Evolutionary conservation across 2,113 vertebrate species (phyloP).

Genomic region (Halcyon malimbica): DNA sequence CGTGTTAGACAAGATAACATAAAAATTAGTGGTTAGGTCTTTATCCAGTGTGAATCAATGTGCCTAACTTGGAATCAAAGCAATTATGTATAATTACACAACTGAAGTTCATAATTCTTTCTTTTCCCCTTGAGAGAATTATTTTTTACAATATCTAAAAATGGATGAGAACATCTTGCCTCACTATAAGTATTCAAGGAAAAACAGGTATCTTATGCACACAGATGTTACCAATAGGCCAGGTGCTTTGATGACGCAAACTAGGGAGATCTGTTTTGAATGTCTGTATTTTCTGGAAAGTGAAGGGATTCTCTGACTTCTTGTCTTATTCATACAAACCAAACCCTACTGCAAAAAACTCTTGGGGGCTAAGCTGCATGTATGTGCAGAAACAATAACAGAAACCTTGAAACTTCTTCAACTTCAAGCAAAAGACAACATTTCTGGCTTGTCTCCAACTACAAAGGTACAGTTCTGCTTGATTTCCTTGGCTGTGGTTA

Average conservation of each 20-base stretch:
- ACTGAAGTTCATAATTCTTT: background rate
- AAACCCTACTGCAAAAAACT: background rate
- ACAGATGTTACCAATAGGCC: background rate
- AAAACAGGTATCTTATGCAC: background rate
- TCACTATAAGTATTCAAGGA: background rate
- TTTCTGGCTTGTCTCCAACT: background rate
- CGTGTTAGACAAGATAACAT: background rate
- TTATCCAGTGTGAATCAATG: background rate
- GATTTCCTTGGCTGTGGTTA: background rate
- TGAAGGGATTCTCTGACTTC: background rate
- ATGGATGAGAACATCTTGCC: background rate
- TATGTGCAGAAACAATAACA: background rate
- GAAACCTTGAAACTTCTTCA: background rate
- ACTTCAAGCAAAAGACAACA: background rate
- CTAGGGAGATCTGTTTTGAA: background rate
- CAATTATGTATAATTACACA: background rate
- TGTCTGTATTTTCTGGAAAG: background rate
- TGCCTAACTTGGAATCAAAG: background rate
- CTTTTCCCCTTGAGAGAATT: background rate
- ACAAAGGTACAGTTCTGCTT: background rate
- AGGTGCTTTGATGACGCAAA: background rate
- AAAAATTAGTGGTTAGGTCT: background rate
- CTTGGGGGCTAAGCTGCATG: background rate
- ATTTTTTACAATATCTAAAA: background rate
- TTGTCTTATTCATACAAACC: background rate